phyloP scores from a whole-genome alignment of 2,888 invertebrate genomes.

The Shargacucullia verbasci region DNA sequence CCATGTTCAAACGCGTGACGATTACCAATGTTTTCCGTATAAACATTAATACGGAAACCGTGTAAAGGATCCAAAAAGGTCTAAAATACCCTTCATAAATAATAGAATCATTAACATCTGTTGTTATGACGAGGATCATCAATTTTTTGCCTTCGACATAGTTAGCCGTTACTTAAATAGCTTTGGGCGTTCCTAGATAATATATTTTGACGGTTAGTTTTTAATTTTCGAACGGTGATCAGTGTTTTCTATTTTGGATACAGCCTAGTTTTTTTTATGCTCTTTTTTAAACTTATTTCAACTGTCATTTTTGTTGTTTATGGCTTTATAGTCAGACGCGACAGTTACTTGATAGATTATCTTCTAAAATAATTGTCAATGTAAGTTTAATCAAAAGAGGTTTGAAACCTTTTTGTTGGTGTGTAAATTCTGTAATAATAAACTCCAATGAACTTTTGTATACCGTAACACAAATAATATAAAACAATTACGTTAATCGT shows the following conservation, averaged over 20 bases:
- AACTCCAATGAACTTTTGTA: not conserved
- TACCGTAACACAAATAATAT: not conserved
- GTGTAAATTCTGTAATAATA: too few relatives aligned
- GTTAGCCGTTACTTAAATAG: constrained; percentile 48
- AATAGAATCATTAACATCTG: constrained; percentile 89
- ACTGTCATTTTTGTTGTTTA: too few relatives aligned
- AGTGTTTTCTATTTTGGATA: constrained; percentile 1
- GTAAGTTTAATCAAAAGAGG: too few relatives aligned
- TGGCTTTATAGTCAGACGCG: too few relatives aligned
- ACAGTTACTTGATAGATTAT: too few relatives aligned
- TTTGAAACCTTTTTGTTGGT: too few relatives aligned
- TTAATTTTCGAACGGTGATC: constrained; percentile 65
- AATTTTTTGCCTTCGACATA: constrained; percentile 74
- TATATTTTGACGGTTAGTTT: constrained; percentile 83
- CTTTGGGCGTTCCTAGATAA: constrained; percentile 77
- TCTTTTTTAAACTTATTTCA: too few relatives aligned
- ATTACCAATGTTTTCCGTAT: constrained; percentile 13
- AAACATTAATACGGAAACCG: constrained; percentile 53
- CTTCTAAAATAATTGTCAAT: too few relatives aligned
- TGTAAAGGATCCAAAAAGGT: constrained; percentile 25
- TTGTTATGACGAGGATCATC: constrained; percentile 82
- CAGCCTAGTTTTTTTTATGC: constrained; percentile 2
- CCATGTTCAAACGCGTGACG: constrained; percentile 26
- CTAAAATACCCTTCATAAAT: constrained; percentile 76
- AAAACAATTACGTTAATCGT: constrained; percentile 19